Base-by-base conservation (phyloP, 2,113 vertebrate genomes). In the Phrynocephalus versicolor region DNA sequence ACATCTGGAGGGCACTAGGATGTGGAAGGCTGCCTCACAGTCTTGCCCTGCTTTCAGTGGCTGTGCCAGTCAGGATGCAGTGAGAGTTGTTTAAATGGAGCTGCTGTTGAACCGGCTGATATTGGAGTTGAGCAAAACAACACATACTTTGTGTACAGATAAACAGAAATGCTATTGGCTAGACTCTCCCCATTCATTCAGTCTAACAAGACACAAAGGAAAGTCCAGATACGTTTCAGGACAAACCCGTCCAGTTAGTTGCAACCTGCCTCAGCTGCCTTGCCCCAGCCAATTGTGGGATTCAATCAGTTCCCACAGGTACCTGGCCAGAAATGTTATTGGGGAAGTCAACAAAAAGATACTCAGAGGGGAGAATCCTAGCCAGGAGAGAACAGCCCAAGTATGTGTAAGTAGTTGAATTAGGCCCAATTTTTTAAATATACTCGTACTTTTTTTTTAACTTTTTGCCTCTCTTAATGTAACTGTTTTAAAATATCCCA, bases 261-360 rank as follows among this genome's bases (percentile, higher is more conserved):
- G 13, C 21, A 60, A 0, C 33, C 6, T 13, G 19, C 23, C 35
- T 35, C 18, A 19, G 57, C 69, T n/a, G 73, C 13, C 51, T 67
- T 39, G 21, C 3, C 0, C 73, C 0, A 0, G 3, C 21, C 9
- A 23, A 18, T 33, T 1, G 1, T 27, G 57, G 23, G 33, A 81
- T 81, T 41, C 7, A 60, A 4, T 15, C 30, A 73, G 55, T 18
- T 35, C 30, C 33, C 3, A 62, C 21, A 51, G 41, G 39, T 30
- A 33, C 30, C n/a, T 4, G 41, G 35, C 25, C 35, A 73, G 27
- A 82, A 82, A 82, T 3, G 55, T 12, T 72, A 14, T 30, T 58
- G 62, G 25, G 18, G 27, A 41, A 18, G 33, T 71, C n/a, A 37
- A 19, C 69, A 37, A 71, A 71, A 16, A 71, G 70, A 3, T 37